Conservation (phyloP, 2,113 vertebrate species). For the Elephas maximus region DNA sequence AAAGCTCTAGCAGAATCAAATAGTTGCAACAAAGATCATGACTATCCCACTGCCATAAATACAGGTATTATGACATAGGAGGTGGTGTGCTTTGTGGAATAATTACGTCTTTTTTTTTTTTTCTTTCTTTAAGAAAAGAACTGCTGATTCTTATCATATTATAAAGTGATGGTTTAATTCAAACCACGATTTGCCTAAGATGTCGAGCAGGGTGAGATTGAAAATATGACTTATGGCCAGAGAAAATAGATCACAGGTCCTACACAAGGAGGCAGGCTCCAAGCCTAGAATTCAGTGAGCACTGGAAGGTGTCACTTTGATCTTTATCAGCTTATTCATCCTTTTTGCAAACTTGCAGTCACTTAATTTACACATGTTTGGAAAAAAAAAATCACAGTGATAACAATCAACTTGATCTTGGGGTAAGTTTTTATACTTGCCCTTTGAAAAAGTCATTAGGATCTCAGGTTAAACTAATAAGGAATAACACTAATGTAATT, state of each 20-base stretch:
- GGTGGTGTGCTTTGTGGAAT: no score
- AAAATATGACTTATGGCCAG: constrained; percentile 31
- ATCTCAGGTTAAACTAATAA: constrained; percentile 46
- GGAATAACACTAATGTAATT: constrained; percentile 66
- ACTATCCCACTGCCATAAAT: neutral
- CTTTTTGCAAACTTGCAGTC: neutral
- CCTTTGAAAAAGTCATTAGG: constrained; percentile 58
- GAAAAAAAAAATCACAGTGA: constrained; percentile 33
- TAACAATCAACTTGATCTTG: constrained; percentile 43
- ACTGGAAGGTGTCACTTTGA: constrained; percentile 28
- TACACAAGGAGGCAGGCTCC: no score
- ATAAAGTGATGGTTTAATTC: no score
- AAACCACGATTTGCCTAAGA: constrained; percentile 41
- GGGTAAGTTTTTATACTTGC: neutral
- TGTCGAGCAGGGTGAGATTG: constrained; percentile 4
- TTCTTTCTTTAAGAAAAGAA: no score
- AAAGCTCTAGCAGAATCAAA: constrained; percentile 16
- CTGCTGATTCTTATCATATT: no score
- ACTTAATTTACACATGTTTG: no score
- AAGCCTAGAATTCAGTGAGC: neutral
- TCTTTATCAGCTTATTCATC: constrained; percentile 54
- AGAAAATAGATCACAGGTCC: constrained; percentile 44
- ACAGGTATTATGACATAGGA: no score
- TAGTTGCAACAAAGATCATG: neutral
- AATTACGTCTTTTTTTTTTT: no score